phyloP scores from a whole-genome alignment of 30 jellyfish, hydroid and myxozoan species.

The Catostylus mosaicus region DNA sequence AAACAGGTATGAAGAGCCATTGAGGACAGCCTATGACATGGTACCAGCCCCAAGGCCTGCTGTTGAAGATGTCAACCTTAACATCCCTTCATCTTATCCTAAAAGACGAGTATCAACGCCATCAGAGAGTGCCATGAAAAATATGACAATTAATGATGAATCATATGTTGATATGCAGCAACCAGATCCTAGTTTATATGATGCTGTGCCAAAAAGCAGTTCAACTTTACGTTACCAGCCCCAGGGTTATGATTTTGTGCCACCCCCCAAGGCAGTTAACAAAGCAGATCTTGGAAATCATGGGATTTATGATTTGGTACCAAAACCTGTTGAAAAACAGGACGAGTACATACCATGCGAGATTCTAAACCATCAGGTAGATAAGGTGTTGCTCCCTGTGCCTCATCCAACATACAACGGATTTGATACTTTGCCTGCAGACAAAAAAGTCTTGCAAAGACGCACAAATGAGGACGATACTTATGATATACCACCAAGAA shows the following conservation, averaged over 20 bases:
- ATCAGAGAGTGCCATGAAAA: constrained; percentile 43
- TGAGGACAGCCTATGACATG: constrained; percentile 13
- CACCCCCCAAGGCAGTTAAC: constrained; percentile 41
- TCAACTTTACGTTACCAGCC: background rate
- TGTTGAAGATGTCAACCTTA: background rate
- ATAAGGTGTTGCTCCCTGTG: constrained; percentile 8
- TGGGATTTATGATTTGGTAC: constrained; percentile 53
- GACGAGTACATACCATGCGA: constrained; percentile 46
- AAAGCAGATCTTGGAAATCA: background rate
- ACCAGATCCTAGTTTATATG: background rate
- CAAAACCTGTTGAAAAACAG: constrained; percentile 24
- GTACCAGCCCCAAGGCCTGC: constrained; percentile 51
- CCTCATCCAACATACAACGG: constrained; percentile 70
- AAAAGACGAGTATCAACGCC: constrained; percentile 16
- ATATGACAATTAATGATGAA: constrained; percentile 44
- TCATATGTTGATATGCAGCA: constrained; percentile 64
- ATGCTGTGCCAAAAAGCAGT: background rate
- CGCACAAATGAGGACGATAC: constrained; percentile 11
- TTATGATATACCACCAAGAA: constrained; percentile 24
- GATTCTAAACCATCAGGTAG: background rate
- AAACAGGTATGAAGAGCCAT: background rate
- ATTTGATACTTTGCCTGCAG: constrained; percentile 49
- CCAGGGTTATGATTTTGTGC: constrained; percentile 56
- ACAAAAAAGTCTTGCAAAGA: background rate
- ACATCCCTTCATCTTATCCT: background rate